Percentiles rank a stretch among this genome's conserved stretches.
phyloP scores from a whole-genome alignment of 2,113 vertebrate genomes.

The Psettodes erumei region DNA sequence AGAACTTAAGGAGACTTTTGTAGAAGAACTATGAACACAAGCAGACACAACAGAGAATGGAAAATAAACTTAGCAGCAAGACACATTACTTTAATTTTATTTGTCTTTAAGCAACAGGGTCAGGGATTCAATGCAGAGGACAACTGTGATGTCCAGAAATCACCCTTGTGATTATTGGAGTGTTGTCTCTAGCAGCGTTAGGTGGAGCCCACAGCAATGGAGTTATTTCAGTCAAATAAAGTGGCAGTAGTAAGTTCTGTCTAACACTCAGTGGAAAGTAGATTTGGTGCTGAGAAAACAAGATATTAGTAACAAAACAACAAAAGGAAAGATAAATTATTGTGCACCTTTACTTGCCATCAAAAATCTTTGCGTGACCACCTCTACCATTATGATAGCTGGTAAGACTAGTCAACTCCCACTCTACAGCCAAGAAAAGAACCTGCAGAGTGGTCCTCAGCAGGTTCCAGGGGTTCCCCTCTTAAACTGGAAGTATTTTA shows the following conservation, averaged over 20 bases:
- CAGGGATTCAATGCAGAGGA: background rate
- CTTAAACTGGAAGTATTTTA: background rate
- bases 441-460: background rate
- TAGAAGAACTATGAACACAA: constrained; percentile 4
- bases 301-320: background rate
- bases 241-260: background rate
- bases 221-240: constrained; percentile 1
- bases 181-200: background rate
- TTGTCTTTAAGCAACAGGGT: constrained; percentile 4
- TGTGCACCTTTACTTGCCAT: background rate
- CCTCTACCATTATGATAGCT: background rate
- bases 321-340: background rate
- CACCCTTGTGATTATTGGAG: too few species aligned
- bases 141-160: too few species aligned
- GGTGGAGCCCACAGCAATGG: background rate
- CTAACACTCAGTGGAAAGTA: background rate
- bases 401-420: background rate
- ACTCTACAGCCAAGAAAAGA: background rate
- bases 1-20: background rate
- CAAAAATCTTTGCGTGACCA: background rate
- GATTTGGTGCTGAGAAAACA: background rate
- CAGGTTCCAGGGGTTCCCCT: background rate
- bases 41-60: background rate
- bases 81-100: constrained; percentile 2
- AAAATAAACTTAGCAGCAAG: constrained; percentile 7